These are phyloP conservation scores for Pitangus sulphuratus DNA, from an alignment of 2,797 vertebrate species.

Conservation along the genomic window DNA sequence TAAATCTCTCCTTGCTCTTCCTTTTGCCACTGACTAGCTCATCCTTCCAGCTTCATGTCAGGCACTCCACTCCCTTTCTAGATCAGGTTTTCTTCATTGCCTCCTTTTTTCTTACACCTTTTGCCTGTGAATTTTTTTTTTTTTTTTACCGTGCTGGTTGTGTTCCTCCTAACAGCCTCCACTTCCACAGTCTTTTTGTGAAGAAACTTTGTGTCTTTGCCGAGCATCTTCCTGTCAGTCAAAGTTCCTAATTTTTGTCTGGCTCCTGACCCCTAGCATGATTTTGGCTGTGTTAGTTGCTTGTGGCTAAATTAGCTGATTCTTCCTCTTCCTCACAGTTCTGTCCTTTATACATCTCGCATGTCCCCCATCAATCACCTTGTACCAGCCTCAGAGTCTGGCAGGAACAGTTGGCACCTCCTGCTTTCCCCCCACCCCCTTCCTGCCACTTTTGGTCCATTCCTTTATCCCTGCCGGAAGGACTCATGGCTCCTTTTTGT, in stretches of 20 bases:
- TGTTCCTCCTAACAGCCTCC: not conserved
- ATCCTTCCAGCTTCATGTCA: not conserved
- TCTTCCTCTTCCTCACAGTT: not conserved
- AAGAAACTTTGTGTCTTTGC: not conserved
- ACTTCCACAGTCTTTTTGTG: not conserved
- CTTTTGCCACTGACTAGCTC: not conserved
- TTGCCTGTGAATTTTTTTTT: not conserved
- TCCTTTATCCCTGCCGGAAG: not conserved
- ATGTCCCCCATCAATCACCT: slow-evolving; percentile 3
- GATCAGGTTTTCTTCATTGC: not conserved
- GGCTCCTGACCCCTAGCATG: not conserved
- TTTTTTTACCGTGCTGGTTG: not conserved
- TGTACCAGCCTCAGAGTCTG: not conserved
- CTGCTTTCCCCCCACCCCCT: not conserved
- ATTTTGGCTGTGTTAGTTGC: not conserved
- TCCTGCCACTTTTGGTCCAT: not conserved
- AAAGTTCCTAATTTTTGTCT: not conserved
- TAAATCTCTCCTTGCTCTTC: not conserved
- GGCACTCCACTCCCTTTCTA: not conserved
- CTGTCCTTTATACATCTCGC: not conserved
- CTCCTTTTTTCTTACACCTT: not conserved
- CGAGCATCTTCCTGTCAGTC: not conserved
- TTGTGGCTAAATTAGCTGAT: not conserved
- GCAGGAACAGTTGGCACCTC: not conserved
- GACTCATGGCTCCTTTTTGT: not conserved